Percentiles rank a stretch among this genome's conserved stretches.
Conservation (phyloP, 2,113 vertebrate genomes). For the Grallaria varia region DNA sequence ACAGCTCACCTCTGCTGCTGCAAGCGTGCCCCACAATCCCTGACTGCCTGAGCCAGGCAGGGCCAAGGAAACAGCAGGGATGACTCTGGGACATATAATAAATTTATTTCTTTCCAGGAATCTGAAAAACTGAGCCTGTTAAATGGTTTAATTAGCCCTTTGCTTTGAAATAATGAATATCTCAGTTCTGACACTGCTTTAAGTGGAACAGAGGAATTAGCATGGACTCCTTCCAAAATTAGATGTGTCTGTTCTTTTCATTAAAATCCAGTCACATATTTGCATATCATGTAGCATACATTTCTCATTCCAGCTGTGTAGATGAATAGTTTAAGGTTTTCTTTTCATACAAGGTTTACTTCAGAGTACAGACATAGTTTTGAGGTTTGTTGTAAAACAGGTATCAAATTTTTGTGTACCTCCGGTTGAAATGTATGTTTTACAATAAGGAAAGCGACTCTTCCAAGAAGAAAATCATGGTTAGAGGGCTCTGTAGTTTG, state of each 20-base stretch:
- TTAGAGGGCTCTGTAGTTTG: not conserved
- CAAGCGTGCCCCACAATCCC: not conserved
- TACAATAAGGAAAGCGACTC: not conserved
- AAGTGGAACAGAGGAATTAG: not conserved
- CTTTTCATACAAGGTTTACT: not conserved
- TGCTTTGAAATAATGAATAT: not conserved
- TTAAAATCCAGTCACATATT: not conserved
- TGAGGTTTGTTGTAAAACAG: not conserved
- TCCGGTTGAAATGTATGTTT: not conserved
- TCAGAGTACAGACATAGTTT: not conserved
- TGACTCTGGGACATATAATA: not conserved
- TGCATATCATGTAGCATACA: fast-evolving
- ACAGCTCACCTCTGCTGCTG: not conserved
- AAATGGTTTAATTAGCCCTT: not conserved
- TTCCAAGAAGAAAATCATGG: not conserved
- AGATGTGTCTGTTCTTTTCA: not conserved
- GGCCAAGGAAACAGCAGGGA: not conserved
- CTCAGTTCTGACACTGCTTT: not conserved
- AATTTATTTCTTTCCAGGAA: not conserved
- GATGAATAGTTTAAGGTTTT: not conserved
- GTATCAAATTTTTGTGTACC: not conserved
- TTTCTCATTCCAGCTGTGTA: not conserved
- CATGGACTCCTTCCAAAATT: not conserved
- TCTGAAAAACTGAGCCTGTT: not conserved
- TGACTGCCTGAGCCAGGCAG: not conserved